These are phyloP conservation scores for Carcharodon carcharias DNA, from an alignment of 2,797 vertebrate genomes.

Conservation along the genomic window DNA sequence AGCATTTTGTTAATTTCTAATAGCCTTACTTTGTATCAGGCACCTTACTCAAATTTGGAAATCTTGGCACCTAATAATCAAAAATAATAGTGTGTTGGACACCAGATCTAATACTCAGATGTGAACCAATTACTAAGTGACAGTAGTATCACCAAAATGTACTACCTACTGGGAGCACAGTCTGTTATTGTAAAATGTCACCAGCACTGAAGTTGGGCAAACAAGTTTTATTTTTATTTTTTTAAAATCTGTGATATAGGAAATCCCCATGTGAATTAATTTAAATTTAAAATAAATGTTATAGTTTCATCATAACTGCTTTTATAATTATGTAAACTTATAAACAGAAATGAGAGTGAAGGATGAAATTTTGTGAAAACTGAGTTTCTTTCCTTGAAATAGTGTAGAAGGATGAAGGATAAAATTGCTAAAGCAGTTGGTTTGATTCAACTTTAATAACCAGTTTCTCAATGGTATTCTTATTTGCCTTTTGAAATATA, in stretches of 20 bases:
- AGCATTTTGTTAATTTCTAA: neutral
- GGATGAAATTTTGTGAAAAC: neutral
- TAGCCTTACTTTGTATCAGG: neutral
- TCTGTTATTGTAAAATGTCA: neutral
- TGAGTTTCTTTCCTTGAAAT: neutral
- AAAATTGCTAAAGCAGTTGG: neutral
- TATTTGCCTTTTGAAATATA: neutral
- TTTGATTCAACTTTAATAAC: neutral
- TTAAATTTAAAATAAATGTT: neutral
- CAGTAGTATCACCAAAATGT: neutral
- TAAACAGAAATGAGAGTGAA: neutral
- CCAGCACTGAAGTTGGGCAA: neutral
- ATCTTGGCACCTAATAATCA: neutral
- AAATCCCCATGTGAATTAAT: neutral
- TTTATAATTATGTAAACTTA: neutral
- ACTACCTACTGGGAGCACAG: neutral
- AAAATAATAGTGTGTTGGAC: neutral
- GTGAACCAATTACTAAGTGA: neutral
- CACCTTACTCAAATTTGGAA: neutral
- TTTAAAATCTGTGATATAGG: neutral
- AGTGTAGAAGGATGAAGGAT: neutral
- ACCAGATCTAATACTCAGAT: neutral
- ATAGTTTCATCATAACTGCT: no score
- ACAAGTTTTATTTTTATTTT: neutral
- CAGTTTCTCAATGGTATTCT: neutral